Evolutionary conservation across 2,888 invertebrate species (phyloP).

Genomic region (Cephonodes hylas): DNA sequence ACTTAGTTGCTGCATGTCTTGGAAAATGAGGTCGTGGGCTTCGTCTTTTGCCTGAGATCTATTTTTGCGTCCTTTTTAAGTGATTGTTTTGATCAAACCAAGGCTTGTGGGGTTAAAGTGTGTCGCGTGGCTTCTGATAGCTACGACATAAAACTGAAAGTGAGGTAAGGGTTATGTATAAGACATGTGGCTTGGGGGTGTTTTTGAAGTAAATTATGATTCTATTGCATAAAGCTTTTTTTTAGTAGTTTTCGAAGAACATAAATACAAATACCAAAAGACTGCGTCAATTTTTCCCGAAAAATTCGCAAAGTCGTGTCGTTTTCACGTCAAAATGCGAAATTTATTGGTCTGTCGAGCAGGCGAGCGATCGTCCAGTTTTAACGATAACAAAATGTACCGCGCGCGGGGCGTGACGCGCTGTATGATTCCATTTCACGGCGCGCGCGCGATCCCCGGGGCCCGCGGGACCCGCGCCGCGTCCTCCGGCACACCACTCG

Average conservation of each 20-base stretch:
- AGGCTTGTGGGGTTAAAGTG: too few species aligned
- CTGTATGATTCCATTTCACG: slow-evolving; percentile 30
- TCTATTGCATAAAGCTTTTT: not conserved
- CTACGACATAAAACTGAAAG: too few species aligned
- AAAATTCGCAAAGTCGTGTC: not conserved
- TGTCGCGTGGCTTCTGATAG: too few species aligned
- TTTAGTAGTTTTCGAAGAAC: not conserved
- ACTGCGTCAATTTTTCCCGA: not conserved
- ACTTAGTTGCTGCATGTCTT: too few species aligned
- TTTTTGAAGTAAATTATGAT: not conserved
- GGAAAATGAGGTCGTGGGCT: too few species aligned
- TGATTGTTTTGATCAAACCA: too few species aligned
- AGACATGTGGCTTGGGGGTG: too few species aligned
- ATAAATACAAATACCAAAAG: not conserved
- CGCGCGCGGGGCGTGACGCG: slow-evolving; percentile 3
- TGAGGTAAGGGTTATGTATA: too few species aligned
- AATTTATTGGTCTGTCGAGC: slow-evolving; percentile 23
- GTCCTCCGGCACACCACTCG: not conserved
- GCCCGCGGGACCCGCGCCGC: not conserved
- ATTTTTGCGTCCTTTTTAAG: too few species aligned
- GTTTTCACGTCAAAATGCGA: slow-evolving; percentile 13
- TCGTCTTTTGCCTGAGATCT: too few species aligned
- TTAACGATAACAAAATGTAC: slow-evolving; percentile 1
- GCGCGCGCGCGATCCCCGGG: slow-evolving; percentile 12
- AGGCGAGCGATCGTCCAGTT: slow-evolving; percentile 12